A percentile compares a stretch with the other conserved stretches of the same genome.
Conservation (phyloP, 2,797 vertebrate genomes). For the Mormyrus proboscirostris region DNA sequence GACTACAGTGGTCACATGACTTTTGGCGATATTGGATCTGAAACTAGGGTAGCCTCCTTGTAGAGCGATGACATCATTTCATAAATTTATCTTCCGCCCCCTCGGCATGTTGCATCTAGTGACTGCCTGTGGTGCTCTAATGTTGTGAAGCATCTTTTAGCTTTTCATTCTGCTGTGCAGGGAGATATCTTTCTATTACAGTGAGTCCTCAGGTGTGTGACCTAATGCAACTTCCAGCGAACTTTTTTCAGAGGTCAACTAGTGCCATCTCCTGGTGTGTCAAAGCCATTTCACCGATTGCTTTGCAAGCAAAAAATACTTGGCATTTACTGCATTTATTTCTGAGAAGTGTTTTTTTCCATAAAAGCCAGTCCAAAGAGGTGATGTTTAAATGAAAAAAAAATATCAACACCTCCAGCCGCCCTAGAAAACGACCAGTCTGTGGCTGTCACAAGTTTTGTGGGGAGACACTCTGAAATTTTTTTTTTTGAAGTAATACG, state of each 20-base stretch:
- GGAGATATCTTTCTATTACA: background rate
- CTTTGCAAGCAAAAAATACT: background rate
- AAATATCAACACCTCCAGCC: background rate
- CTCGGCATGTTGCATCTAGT: background rate
- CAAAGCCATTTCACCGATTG: background rate
- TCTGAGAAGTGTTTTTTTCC: background rate
- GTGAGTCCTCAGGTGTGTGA: background rate
- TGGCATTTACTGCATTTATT: background rate
- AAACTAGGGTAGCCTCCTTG: background rate
- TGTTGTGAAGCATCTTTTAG: background rate
- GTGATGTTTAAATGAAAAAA: background rate
- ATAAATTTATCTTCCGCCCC: background rate
- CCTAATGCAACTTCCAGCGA: background rate
- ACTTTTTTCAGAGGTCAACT: background rate
- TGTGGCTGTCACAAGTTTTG: background rate
- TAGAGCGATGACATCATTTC: background rate
- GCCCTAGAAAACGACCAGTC: background rate
- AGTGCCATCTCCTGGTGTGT: background rate
- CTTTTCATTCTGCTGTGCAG: background rate
- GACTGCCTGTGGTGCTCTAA: background rate
- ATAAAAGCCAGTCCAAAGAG: background rate
- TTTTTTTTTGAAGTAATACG: background rate
- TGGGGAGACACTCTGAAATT: background rate
- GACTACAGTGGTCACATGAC: background rate
- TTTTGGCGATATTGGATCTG: background rate